phyloP scores from a whole-genome alignment of 2,113 vertebrate genomes.

The Cyanoramphus novaezelandiae region DNA sequence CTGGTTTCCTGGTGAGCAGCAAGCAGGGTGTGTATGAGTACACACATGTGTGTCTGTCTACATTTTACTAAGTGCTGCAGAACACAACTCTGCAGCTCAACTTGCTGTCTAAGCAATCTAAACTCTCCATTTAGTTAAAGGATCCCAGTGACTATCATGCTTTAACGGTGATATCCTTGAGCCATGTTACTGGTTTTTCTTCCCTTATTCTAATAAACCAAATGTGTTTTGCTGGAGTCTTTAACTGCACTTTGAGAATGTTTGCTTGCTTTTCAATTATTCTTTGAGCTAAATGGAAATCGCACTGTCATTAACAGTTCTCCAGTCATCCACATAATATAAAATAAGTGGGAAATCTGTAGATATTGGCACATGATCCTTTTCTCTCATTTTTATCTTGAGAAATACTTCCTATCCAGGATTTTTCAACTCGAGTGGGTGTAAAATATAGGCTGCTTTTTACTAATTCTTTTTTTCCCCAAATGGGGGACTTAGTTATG shows the following conservation, averaged over 20 bases:
- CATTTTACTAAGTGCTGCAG: not conserved
- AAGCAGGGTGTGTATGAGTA: not conserved
- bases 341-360: not conserved
- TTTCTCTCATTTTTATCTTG: not conserved
- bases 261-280: not conserved
- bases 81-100: not conserved
- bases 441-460: not conserved
- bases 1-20: not conserved
- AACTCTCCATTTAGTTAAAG: not conserved
- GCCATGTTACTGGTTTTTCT: not conserved
- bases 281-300: not conserved
- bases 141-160: not conserved
- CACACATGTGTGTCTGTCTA: not conserved
- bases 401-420: not conserved
- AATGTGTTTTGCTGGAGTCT: not conserved
- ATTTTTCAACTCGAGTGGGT: not conserved
- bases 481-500: not conserved
- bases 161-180: not conserved
- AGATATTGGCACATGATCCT: not conserved
- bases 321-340: accelerated
- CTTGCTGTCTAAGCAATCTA: not conserved
- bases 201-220: not conserved
- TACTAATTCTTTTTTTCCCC: not conserved
- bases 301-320: not conserved
- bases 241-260: not conserved